Evolutionary conservation across 2,888 invertebrate species (phyloP).

Genomic region (Cephus sareptanus): DNA sequence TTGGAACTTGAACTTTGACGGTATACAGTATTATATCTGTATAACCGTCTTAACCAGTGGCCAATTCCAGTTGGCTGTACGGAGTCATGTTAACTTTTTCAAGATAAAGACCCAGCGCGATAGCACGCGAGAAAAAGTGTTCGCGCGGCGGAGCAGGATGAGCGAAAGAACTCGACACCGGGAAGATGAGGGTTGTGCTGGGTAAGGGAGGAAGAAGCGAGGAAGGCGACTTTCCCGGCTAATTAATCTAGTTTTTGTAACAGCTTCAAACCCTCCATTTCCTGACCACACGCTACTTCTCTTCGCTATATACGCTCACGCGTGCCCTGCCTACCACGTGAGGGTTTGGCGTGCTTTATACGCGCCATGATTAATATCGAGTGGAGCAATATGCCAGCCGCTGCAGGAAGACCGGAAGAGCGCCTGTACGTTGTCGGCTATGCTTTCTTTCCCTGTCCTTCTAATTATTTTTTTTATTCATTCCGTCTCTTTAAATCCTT

Average conservation of each 20-base stretch:
- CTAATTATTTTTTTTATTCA: not conserved
- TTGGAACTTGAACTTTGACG: not conserved
- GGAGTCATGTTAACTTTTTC: conserved; percentile 8
- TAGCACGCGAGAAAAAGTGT: conserved; percentile 30
- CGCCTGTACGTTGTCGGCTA: not conserved
- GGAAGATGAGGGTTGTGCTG: conserved; percentile 31
- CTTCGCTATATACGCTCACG: not conserved
- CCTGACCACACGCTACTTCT: conserved; percentile 3
- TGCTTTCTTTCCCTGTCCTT: not conserved
- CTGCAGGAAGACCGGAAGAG: not conserved
- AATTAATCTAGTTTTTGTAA: conserved; percentile 44
- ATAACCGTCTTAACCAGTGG: not conserved
- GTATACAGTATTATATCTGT: not conserved
- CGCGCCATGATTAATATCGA: not conserved
- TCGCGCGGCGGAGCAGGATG: conserved; percentile 27
- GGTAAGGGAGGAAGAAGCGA: conserved; percentile 32
- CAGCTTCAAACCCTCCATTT: conserved; percentile 1
- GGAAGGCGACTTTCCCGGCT: conserved; percentile 32
- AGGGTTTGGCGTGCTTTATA: not conserved
- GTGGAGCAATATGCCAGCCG: conserved; percentile 5
- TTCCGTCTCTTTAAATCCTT: not conserved
- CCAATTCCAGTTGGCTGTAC: not conserved
- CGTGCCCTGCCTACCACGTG: not conserved
- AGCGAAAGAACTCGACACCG: conserved; percentile 27
- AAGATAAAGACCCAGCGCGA: conserved; percentile 21